A percentile compares a stretch with the other conserved stretches of the same genome.
Evolutionary conservation across 2,113 vertebrate species (phyloP).

Genomic region (Lycocorax pyrrhopterus): DNA sequence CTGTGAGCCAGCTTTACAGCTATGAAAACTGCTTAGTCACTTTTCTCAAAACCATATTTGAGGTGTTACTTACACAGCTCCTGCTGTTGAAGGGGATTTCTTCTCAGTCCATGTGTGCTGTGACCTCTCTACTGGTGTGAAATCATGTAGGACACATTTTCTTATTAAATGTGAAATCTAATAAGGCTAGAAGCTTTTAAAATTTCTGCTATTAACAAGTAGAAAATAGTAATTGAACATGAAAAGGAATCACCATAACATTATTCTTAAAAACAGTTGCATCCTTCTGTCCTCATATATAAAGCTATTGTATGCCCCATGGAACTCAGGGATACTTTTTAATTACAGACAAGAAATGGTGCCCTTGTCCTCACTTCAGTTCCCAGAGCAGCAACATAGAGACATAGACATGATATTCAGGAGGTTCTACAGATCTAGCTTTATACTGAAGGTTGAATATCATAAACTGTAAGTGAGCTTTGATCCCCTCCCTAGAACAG

Average conservation of each 20-base stretch:
- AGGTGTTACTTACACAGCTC: slow-evolving; percentile 32
- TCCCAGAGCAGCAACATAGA: neutral
- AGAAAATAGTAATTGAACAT: neutral
- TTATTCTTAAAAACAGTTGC: neutral
- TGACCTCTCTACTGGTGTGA: neutral
- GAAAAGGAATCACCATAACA: neutral
- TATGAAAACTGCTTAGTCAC: slow-evolving; percentile 53
- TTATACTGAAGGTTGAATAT: neutral
- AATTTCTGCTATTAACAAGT: neutral
- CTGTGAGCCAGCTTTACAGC: slow-evolving; percentile 34
- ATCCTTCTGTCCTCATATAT: neutral
- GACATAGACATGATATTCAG: neutral
- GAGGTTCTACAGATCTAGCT: neutral
- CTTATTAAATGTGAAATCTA: neutral
- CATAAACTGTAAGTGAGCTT: neutral
- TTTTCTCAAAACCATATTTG: neutral
- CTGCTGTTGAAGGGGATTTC: slow-evolving; percentile 14
- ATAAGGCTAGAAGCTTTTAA: neutral
- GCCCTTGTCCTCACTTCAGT: neutral
- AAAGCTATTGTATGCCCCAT: neutral
- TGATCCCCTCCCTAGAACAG: neutral
- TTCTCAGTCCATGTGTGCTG: neutral
- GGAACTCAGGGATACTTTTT: neutral
- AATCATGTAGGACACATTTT: neutral
- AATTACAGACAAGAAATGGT: neutral